A percentile compares a stretch with the other conserved stretches of the same genome.
Evolutionary conservation across 1,140 invertebrate genomes (phyloP).

Genomic region (Dolichoris vasculosae): DNA sequence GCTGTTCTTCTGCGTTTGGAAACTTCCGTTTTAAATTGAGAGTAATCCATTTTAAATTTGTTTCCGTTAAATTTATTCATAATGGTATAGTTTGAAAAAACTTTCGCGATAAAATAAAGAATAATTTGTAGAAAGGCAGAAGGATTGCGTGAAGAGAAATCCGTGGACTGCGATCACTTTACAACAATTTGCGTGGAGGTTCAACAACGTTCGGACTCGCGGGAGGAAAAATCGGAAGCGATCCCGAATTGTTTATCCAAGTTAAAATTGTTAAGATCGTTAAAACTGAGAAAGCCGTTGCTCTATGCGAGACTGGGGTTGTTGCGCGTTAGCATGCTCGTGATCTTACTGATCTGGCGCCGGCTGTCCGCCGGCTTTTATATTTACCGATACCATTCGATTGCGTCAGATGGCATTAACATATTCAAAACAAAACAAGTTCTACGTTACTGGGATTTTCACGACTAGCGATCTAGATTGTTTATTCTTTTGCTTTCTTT

Average conservation of each 20-base stretch:
- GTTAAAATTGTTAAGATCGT: neutral
- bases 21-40: constrained; percentile 66
- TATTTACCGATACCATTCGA: constrained; percentile 67
- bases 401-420: constrained; percentile 71
- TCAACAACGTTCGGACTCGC: no score
- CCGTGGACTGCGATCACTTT: no score
- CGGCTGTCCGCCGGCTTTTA: constrained; percentile 65
- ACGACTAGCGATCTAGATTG: neutral
- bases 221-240: neutral
- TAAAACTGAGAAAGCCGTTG: neutral
- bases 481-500: no score
- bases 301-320: neutral
- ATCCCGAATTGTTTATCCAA: neutral
- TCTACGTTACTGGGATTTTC: constrained; percentile 2
- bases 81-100: neutral
- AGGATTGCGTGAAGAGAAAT: no score
- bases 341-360: constrained; percentile 62
- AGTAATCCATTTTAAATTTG: constrained; percentile 66
- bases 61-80: constrained; percentile 46
- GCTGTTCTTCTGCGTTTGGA: constrained; percentile 65
- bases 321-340: neutral
- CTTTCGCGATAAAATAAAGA: neutral
- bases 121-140: no score
- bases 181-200: no score
- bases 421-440: constrained; percentile 58